Base-by-base conservation (phyloP, 2,888 invertebrate genomes). In the Andrena praecox region DNA sequence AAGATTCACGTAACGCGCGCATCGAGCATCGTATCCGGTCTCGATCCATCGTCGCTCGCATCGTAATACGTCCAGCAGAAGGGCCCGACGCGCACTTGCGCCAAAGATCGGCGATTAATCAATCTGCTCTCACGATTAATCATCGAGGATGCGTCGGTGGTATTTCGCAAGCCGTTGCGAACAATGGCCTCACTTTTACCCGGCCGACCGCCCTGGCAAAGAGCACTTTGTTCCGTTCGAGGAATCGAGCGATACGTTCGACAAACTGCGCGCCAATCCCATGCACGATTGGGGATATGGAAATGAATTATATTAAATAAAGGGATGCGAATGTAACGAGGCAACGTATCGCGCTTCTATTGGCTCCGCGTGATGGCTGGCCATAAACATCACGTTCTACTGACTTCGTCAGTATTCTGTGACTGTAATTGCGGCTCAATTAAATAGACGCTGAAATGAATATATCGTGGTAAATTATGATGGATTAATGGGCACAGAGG, bases 101-200 rank as follows among this genome's bases (percentile, higher is more conserved):
- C 56, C 7, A 27, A 52, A 50, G 60, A 42, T 63, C 62, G 64
- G 20, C 80, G 67, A 85, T 85, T 82, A 80, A 89, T 89, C 89
- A 84, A 78, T 80, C 69, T 73, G 50, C 48, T 7, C 24, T 24
- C 27, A 16, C 74, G 78, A 83, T 87, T 89, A 86, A 89, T 89
- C 83, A 85, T 80, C 64, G 63, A 12, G 33, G 74, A 82, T 82
- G 81, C 69, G 68, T 80, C 59, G 59, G 67, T 68, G 59, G 54
- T 50, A 85, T 82, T 82, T 79, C 74, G 62, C 63, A 83, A 85
- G 68, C 67, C 24, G 7, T 5, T 29, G 12, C 60, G 64, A 66
- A 87, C 81, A 83, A 86, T 88, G 70, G 80, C 12, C 42, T 54
- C 77, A 31, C 82, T 85, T 84, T 87, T 86, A 83, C 74, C 60